Conservation (phyloP, 2,888 invertebrate species). For the Icerya purchasi region DNA sequence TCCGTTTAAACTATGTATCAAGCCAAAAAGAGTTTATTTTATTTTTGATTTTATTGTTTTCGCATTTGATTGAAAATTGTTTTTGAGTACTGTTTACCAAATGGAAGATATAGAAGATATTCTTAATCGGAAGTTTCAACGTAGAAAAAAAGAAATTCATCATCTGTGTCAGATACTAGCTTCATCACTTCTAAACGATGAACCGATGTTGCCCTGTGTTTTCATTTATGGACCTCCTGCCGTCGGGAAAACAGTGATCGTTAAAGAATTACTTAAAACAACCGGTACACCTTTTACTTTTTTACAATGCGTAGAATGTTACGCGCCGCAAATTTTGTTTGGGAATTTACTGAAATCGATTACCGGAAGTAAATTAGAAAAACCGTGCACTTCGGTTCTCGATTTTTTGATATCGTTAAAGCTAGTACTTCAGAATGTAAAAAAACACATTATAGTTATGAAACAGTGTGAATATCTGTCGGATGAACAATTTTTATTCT, state of each 20-base stretch:
- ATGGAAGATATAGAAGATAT: neutral
- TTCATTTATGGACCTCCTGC: neutral
- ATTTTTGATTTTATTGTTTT: too few species aligned
- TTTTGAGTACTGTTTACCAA: too few species aligned
- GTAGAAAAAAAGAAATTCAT: neutral
- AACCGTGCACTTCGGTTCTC: neutral
- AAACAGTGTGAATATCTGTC: neutral
- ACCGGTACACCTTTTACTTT: neutral
- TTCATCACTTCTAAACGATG: neutral
- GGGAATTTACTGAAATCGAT: neutral
- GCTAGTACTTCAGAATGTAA: neutral
- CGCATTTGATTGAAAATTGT: too few species aligned
- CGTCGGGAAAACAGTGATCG: neutral
- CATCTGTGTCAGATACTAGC: neutral
- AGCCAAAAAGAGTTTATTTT: too few species aligned
- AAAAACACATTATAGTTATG: neutral
- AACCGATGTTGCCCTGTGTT: neutral
- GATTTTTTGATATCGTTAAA: neutral
- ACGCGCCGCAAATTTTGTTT: neutral
- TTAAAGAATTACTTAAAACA: neutral
- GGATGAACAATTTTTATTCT: neutral
- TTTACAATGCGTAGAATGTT: neutral
- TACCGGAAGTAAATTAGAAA: neutral
- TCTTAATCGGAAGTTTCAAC: neutral
- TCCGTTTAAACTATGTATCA: too few species aligned